Base-by-base conservation (phyloP, 2,888 invertebrate genomes). In the Schizaphis graminum region DNA sequence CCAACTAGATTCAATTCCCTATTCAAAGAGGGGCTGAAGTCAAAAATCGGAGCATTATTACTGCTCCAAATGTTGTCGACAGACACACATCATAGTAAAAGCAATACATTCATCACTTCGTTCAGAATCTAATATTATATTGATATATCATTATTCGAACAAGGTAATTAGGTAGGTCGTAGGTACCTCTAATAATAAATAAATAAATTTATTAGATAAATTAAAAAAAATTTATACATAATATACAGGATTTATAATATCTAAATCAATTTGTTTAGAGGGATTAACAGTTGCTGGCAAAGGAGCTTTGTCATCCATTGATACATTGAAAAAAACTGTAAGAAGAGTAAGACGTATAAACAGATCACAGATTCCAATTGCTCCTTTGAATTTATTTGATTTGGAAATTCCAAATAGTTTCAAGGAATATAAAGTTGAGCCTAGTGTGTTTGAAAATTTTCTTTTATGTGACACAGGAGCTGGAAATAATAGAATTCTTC, bases 381-480 rank as follows among this genome's bases (percentile, higher is more conserved):
- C 91, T 35, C 91, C 91, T n/a, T 47, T 90, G 28, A 57, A 67
- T 47, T 90, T 90, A 67, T 28, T 90, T 13, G 90, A 90, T 47
- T 90, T 90, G 47, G 90, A 47, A 47, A 90, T 67, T 47, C 61
- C 90, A 67, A 47, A 90, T 26, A 61, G 35, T 47, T 90, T 90
- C 28, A 90, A 90, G 41, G 44, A 61, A 44, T 90, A 90, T 44
- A 28, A 57, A 61, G 61, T 57, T n/a, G 90, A 90, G 28, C 67
- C 57, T 47, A 67, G 90, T 28, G 47, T 61, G 5, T 90, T 13
- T 47, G 90, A 61, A 90, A 67, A 44, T 28, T 90, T 90, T 61
- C 47, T 90, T 44, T 28, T 90, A 67, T 90, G 90, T n/a, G 67
- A 90, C 47, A 90, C 90, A 56, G 90, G 90, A 28, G n/a, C 57